A percentile compares a stretch with the other conserved stretches of the same genome.
Evolutionary conservation across 2,888 invertebrate genomes (phyloP).

Genomic region (Germaria angustata): DNA sequence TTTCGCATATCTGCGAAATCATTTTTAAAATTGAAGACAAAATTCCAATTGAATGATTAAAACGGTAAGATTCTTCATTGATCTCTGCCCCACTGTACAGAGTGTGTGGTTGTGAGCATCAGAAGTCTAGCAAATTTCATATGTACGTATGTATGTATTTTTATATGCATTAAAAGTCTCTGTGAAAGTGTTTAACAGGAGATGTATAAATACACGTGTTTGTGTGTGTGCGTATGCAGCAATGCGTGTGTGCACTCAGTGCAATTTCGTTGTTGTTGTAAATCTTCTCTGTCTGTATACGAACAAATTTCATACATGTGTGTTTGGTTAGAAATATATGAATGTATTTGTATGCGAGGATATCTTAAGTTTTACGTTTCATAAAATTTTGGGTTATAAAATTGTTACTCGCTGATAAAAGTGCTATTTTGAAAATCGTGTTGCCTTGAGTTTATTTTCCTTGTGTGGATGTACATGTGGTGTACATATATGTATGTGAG

Average conservation of each 20-base stretch:
- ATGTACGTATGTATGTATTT: too few species aligned
- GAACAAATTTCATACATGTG: neutral
- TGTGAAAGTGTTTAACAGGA: slow-evolving; percentile 30
- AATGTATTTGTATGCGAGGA: slow-evolving; percentile 50
- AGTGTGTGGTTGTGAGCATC: neutral
- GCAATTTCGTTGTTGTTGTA: neutral
- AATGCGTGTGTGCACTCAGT: neutral
- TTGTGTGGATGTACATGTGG: too few species aligned
- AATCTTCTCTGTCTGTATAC: neutral
- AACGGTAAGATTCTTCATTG: too few species aligned
- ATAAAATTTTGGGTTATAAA: slow-evolving; percentile 75
- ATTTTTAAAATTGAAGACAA: too few species aligned
- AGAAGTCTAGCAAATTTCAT: neutral
- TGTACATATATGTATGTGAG: neutral
- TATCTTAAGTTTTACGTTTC: slow-evolving; percentile 77
- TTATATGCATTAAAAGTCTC: slow-evolving; percentile 57
- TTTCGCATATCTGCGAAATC: too few species aligned
- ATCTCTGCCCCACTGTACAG: neutral
- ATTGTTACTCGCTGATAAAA: slow-evolving; percentile 69
- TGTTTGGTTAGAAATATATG: slow-evolving; percentile 1
- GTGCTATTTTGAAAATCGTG: slow-evolving; percentile 68
- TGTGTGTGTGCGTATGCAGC: neutral
- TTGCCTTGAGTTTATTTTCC: slow-evolving; percentile 39
- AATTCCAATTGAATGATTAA: too few species aligned
- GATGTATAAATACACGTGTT: neutral